Evolutionary conservation across 2,797 vertebrate species (phyloP), one percentile per base, ranked within the genome.

Genomic region (Sebastes diploproa): DNA sequence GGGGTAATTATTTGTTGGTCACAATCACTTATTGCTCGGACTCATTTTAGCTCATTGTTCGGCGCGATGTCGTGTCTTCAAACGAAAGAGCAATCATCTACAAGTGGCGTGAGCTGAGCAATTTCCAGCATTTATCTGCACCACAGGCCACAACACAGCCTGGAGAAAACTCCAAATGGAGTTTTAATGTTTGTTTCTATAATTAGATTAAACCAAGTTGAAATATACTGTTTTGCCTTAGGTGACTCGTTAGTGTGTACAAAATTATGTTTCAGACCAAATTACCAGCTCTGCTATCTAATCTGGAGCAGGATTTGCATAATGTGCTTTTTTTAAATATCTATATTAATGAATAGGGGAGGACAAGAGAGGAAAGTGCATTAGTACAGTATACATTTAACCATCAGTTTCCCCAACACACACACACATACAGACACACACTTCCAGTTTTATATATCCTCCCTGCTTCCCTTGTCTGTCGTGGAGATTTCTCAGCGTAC

Each of bases 301-400:
- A 95, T 94, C 87, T 90, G 77, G 87, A 91, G 84, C 87, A 79
- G 69, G 81, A 95, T 94, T 94, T 93, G 84, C 93, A 94, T 95
- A 94, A 94, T 92, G 87, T 88, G 92, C 87, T 81, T 83, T 90
- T 92, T 92, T 90, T 83, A 91, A 94, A 93, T 89, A 94, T 93
- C 91, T 91, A 94, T 92, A 94, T 91, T 93, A 92, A 94, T 93
- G 89, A 91, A 88, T 79, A 82, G 73, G 66, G 88, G 77, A 84
- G 70, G 78, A 80, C 80, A 79, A 68, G 73, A 85, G 85, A 91
- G 73, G 85, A 64, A 75, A 80, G 50, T 86, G 73, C 77, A 92
- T 92, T 88, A 88, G 84, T 16, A 27, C 22, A 64, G 0, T 88
- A 89, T 90, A 89, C 88, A 80, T 91, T 93, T 82, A 93, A 92